These are phyloP conservation scores for Threskiornis aethiopicus DNA, from an alignment of 2,797 vertebrate species.

Conservation along the genomic window DNA sequence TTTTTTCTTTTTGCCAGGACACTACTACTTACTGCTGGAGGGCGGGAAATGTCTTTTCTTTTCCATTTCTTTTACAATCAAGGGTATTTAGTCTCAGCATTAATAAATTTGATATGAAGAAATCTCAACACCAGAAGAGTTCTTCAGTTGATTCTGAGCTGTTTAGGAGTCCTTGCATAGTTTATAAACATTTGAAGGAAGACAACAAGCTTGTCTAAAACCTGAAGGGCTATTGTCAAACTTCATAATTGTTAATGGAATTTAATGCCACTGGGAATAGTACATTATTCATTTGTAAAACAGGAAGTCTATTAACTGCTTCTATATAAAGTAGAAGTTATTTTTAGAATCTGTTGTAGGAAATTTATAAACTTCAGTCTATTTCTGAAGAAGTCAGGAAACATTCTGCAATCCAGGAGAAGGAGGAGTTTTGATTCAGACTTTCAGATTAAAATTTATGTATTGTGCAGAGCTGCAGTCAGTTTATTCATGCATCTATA, in stretches of 20 bases:
- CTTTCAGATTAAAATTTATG: background rate
- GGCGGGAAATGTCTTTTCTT: background rate
- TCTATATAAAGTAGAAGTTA: background rate
- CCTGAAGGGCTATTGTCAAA: background rate
- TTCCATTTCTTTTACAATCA: background rate
- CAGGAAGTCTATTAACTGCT: conserved; percentile 35
- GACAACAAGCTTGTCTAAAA: background rate
- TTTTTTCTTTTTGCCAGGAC: background rate
- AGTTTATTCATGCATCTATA: background rate
- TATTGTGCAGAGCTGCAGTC: background rate
- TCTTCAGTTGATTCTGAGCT: background rate
- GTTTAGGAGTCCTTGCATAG: background rate
- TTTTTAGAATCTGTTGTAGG: conserved; percentile 24
- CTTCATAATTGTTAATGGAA: background rate
- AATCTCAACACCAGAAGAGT: background rate
- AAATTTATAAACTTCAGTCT: background rate
- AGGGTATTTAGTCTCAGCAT: background rate
- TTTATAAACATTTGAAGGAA: background rate
- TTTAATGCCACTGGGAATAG: background rate
- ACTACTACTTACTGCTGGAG: background rate
- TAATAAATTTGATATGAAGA: background rate
- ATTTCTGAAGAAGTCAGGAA: background rate
- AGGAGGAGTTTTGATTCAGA: background rate
- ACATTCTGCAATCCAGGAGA: background rate
- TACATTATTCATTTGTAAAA: background rate